A percentile compares a stretch with the other conserved stretches of the same genome.
These are phyloP conservation scores for Catotricha subobsoleta DNA, from an alignment of 2,888 invertebrate genomes.

Conservation along the genomic window DNA sequence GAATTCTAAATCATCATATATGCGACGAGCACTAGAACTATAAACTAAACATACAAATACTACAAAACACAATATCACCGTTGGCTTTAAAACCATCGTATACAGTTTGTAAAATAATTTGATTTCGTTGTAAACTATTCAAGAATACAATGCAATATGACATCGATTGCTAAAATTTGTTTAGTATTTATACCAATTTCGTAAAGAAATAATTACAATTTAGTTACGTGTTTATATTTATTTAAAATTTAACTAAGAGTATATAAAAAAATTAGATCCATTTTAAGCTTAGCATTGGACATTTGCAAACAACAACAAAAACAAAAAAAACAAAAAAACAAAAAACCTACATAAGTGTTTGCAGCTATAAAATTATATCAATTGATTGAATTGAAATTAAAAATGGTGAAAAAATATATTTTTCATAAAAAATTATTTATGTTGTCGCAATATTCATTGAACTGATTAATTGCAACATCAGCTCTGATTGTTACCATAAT, in stretches of 20 bases:
- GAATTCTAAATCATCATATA: constrained; percentile 19
- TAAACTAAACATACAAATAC: constrained; percentile 10
- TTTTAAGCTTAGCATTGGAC: too few species aligned
- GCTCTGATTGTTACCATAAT: constrained; percentile 3
- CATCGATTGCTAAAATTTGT: too few species aligned
- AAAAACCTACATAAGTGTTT: background rate
- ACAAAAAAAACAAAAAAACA: background rate
- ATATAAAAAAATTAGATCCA: too few species aligned
- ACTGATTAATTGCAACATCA: constrained; percentile 5
- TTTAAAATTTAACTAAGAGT: too few species aligned
- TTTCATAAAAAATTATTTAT: background rate
- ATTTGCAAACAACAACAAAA: too few species aligned
- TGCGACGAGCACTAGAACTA: constrained; percentile 9
- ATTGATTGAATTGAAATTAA: too few species aligned
- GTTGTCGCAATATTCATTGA: constrained; percentile 4
- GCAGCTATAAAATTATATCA: background rate
- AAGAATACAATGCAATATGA: background rate
- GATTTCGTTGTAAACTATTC: too few species aligned
- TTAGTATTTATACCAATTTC: too few species aligned
- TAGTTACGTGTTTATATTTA: too few species aligned
- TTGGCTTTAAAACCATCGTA: constrained; percentile 12
- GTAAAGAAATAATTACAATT: too few species aligned
- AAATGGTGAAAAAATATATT: too few species aligned
- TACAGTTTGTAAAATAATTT: too few species aligned
- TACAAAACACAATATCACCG: constrained; percentile 11